Conservation (phyloP, 2,888 invertebrate species). For the Noctua janthe region DNA sequence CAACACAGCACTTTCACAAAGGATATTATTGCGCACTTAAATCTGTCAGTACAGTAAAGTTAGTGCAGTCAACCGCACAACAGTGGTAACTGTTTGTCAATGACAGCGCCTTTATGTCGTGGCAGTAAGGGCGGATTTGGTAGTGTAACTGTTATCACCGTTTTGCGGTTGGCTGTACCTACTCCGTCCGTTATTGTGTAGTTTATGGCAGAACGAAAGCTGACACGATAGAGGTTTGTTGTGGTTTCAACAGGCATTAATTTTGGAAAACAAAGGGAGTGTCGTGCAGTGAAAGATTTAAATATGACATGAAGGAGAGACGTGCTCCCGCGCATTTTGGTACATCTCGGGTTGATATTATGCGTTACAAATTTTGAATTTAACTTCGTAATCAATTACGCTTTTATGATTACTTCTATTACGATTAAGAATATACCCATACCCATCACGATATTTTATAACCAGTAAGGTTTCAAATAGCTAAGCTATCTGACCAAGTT, state of each 20-base stretch:
- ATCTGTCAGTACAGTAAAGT: conserved; percentile 45
- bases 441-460: not conserved
- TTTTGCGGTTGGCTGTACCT: not conserved
- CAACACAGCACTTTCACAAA: conserved; percentile 39
- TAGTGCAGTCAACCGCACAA: not conserved
- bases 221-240: conserved; percentile 44
- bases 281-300: conserved; percentile 28
- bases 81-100: not conserved
- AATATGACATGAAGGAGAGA: not conserved
- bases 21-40: conserved; percentile 51
- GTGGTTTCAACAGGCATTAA: conserved; percentile 30
- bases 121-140: not conserved
- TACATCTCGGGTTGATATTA: not conserved
- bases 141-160: not conserved
- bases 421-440: not conserved
- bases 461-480: not conserved
- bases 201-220: conserved; percentile 19
- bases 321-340: not conserved
- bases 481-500: not conserved
- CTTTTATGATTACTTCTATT: not conserved
- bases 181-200: conserved; percentile 24
- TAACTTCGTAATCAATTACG: not conserved
- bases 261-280: conserved; percentile 51
- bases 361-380: not conserved
- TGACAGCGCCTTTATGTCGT: not conserved